A percentile compares a stretch with the other conserved stretches of the same genome.
These are phyloP conservation scores for Zoanthus solanderi DNA, from an alignment of 92 coral and sea anemone genomes.

Conservation along the genomic window DNA sequence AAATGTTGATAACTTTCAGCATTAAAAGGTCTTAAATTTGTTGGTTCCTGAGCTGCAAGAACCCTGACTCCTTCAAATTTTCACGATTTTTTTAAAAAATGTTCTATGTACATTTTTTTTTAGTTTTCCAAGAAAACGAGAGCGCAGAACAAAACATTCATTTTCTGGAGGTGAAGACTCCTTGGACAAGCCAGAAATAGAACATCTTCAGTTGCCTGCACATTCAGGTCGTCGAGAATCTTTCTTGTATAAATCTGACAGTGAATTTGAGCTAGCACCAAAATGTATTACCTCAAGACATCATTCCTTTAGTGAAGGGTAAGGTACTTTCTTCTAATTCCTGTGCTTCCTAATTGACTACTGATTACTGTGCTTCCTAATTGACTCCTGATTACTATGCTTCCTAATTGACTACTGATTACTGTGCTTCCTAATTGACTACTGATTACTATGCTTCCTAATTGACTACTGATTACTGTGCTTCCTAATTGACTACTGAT, in stretches of 20 bases:
- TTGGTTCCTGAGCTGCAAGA: too few species aligned
- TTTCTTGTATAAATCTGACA: conserved; percentile 97
- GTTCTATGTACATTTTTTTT: neutral
- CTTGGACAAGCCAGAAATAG: conserved; percentile 87
- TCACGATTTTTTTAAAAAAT: too few species aligned
- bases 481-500: too few species aligned
- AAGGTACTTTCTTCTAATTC: conserved; percentile 25
- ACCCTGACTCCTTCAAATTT: too few species aligned
- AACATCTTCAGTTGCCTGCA: conserved; percentile 84
- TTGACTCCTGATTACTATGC: too few species aligned
- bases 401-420: too few species aligned
- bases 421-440: too few species aligned
- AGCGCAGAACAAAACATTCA: conserved; percentile 79
- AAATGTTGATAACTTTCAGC: too few species aligned
- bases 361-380: too few species aligned
- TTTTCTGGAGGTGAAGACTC: conserved; percentile 93
- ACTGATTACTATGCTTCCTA: too few species aligned
- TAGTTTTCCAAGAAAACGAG: conserved; percentile 96
- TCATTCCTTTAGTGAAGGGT: conserved; percentile 99
- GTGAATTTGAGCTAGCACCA: conserved; percentile 98
- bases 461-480: too few species aligned
- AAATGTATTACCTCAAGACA: conserved; percentile 96
- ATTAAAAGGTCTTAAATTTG: too few species aligned
- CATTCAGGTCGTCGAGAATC: conserved; percentile 95
- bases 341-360: neutral